Evolutionary conservation across 2,113 vertebrate genomes (phyloP).

Genomic region (Porphyrio hochstetteri): DNA sequence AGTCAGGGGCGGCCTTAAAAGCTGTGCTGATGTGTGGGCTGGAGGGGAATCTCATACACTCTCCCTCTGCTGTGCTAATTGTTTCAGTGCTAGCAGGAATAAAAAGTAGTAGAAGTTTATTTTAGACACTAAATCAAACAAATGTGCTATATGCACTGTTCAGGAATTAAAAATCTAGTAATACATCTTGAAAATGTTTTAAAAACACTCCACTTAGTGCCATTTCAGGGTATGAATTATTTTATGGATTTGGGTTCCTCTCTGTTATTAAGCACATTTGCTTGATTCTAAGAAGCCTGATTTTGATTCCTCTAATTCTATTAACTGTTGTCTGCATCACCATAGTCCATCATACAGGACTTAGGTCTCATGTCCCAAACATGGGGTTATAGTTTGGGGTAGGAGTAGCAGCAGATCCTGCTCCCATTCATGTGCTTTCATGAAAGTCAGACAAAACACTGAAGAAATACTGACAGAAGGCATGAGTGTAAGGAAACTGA

Average conservation of each 20-base stretch:
- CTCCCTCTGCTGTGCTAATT: not conserved
- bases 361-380: not conserved
- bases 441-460: not conserved
- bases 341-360: not conserved
- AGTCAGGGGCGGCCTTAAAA: not conserved
- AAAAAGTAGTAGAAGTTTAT: constrained; percentile 40
- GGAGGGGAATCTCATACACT: not conserved
- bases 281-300: not conserved
- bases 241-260: not conserved
- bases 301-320: not conserved
- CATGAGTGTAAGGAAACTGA: not conserved
- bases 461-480: not conserved
- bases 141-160: constrained; percentile 2
- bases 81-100: constrained; percentile 10
- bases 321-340: not conserved
- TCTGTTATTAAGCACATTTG: constrained; percentile 16
- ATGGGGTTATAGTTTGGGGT: not conserved
- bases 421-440: not conserved
- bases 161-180: constrained; percentile 39
- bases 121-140: constrained; percentile 46
- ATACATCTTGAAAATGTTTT: constrained; percentile 37
- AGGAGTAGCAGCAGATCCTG: not conserved
- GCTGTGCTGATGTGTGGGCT: not conserved
- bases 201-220: not conserved
- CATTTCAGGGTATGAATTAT: not conserved